These are phyloP conservation scores for Ips typographus DNA, from an alignment of 1,140 invertebrate genomes.

Conservation along the genomic window DNA sequence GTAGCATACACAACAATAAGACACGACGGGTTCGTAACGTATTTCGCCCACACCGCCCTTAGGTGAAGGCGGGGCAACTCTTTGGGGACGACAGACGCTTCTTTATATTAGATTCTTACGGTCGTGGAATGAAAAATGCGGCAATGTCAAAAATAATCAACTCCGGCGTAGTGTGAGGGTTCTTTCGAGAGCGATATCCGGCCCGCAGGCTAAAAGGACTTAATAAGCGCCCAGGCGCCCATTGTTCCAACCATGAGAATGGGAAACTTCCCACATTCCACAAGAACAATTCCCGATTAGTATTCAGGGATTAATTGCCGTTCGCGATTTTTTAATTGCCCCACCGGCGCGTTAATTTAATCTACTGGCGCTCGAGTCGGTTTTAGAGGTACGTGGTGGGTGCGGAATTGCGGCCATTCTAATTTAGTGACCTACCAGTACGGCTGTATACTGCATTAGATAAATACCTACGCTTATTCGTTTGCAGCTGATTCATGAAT, in stretches of 20 bases:
- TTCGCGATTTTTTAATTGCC: slow-evolving; percentile 24
- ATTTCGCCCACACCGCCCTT: slow-evolving; percentile 7
- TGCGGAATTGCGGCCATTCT: too few species aligned
- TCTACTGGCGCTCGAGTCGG: background rate
- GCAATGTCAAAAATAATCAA: too few species aligned
- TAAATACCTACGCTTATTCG: too few species aligned
- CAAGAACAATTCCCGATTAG: slow-evolving; percentile 18
- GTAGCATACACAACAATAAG: slow-evolving; percentile 3
- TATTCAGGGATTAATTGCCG: slow-evolving; percentile 19
- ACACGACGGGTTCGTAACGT: slow-evolving; percentile 5
- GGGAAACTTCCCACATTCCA: slow-evolving; percentile 29
- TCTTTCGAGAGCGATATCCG: slow-evolving; percentile 6
- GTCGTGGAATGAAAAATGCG: too few species aligned
- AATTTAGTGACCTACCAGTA: too few species aligned
- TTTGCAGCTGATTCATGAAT: too few species aligned
- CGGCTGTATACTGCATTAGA: too few species aligned
- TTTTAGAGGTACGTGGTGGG: too few species aligned
- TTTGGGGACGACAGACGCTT: background rate
- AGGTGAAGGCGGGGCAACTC: slow-evolving; percentile 7
- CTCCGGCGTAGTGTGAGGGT: background rate
- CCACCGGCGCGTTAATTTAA: background rate
- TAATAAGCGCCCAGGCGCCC: slow-evolving; percentile 9
- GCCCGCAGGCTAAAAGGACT: slow-evolving; percentile 7
- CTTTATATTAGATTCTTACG: background rate
- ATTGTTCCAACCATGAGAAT: slow-evolving; percentile 25